Percentiles rank a stretch among this genome's conserved stretches.
Evolutionary conservation across 92 coral and sea anemone genomes (phyloP).

Genomic region (Diadumene lineata): DNA sequence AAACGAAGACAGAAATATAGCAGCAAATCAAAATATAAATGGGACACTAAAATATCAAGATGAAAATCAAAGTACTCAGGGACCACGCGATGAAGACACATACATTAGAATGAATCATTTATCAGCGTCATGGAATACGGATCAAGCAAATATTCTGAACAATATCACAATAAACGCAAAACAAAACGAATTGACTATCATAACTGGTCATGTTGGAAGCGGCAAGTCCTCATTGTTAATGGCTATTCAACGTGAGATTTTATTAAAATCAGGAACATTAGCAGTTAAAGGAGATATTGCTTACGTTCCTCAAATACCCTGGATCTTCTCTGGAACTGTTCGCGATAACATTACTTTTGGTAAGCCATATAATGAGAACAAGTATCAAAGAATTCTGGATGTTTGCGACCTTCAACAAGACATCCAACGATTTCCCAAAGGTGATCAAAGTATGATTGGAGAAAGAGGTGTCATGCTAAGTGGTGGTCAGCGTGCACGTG

Average conservation of each 20-base stretch:
- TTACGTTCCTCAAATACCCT: constrained; percentile 27
- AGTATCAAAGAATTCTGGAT: constrained; percentile 9
- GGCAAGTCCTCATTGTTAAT: constrained; percentile 24
- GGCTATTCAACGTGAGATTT: constrained; percentile 20
- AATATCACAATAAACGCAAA: background rate
- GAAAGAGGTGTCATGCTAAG: constrained; percentile 17
- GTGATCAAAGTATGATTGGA: constrained; percentile 23
- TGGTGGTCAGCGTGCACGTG: constrained; percentile 35
- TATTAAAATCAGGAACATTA: background rate
- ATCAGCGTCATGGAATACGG: background rate
- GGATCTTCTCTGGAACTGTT: constrained; percentile 28
- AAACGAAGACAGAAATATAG: too few relatives aligned
- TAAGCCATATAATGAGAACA: background rate
- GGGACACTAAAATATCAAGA: too few relatives aligned
- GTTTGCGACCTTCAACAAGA: constrained; percentile 17
- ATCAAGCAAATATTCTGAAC: background rate
- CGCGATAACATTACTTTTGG: constrained; percentile 29
- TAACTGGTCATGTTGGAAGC: constrained; percentile 27
- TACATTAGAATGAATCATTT: background rate
- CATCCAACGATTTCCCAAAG: constrained; percentile 12
- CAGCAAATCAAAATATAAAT: too few relatives aligned
- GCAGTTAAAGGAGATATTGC: constrained; percentile 8
- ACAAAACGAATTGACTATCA: background rate
- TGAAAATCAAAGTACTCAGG: too few relatives aligned
- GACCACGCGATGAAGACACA: too few relatives aligned